A percentile compares a stretch with the other conserved stretches of the same genome.
Evolutionary conservation across 2,113 vertebrate species (phyloP).

Genomic region (Hemiscyllium ocellatum): DNA sequence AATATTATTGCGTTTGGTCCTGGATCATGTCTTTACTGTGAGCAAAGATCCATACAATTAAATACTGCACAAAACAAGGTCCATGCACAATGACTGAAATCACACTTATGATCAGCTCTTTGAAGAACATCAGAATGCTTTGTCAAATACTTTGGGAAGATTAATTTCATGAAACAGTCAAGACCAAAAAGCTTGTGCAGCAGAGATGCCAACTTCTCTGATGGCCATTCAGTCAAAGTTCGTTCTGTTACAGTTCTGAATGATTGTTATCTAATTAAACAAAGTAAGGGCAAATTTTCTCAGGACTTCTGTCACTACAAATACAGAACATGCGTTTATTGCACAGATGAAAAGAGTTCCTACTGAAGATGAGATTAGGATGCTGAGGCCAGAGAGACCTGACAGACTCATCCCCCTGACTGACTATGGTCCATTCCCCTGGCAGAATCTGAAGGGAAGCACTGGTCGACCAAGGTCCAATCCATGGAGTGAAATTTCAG

Average conservation of each 20-base stretch:
- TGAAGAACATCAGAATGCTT: not conserved
- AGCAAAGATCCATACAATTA: not conserved
- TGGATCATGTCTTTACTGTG: not conserved
- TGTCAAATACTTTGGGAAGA: not conserved
- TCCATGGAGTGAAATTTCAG: no score
- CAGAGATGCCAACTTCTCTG: not conserved
- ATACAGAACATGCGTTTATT: no score
- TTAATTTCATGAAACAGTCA: not conserved
- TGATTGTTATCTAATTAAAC: not conserved
- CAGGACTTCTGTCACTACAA: not conserved
- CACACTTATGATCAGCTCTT: not conserved
- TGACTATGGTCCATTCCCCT: no score
- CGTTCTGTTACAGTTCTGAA: not conserved
- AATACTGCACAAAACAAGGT: not conserved
- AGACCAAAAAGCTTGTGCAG: not conserved
- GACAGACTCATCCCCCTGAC: not conserved
- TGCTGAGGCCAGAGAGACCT: not conserved
- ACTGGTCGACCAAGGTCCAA: no score
- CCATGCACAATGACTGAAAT: not conserved
- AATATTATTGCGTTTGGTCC: not conserved
- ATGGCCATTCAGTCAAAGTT: not conserved
- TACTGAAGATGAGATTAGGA: not conserved
- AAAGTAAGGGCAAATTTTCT: not conserved
- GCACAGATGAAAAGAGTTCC: not conserved
- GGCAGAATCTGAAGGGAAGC: no score